These are phyloP conservation scores for Rhodinocichla rosea DNA, from an alignment of 2,113 vertebrate species.

Conservation along the genomic window DNA sequence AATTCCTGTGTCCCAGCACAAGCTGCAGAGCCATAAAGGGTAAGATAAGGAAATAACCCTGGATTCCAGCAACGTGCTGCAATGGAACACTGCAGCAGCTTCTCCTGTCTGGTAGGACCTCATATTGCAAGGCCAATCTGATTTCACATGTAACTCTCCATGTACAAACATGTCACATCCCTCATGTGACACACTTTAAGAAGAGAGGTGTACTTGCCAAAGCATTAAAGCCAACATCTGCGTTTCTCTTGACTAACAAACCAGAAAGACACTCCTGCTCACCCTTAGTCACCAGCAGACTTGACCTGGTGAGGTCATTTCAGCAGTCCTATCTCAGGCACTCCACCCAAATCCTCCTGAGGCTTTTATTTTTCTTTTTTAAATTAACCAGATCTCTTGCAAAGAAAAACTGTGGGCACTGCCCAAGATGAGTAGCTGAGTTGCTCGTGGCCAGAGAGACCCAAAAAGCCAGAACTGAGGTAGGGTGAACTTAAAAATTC, in stretches of 20 bases:
- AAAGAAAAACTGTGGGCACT: not conserved
- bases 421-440: not conserved
- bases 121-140: not conserved
- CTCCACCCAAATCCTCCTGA: not conserved
- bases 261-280: not conserved
- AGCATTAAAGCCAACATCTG: not conserved
- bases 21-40: not conserved
- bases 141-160: not conserved
- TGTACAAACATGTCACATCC: not conserved
- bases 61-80: not conserved
- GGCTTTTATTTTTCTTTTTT: not conserved
- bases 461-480: not conserved
- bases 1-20: not conserved
- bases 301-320: not conserved
- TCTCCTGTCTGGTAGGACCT: rapidly evolving
- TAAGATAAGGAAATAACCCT: not conserved
- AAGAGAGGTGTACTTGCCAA: not conserved
- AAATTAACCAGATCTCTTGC: not conserved
- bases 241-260: not conserved
- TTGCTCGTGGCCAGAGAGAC: not conserved
- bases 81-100: not conserved
- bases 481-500: not conserved
- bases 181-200: not conserved
- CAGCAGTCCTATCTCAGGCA: not conserved
- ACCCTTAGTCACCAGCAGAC: not conserved